phyloP scores from a whole-genome alignment of 2,113 vertebrate genomes.

The Callithrix jacchus region DNA sequence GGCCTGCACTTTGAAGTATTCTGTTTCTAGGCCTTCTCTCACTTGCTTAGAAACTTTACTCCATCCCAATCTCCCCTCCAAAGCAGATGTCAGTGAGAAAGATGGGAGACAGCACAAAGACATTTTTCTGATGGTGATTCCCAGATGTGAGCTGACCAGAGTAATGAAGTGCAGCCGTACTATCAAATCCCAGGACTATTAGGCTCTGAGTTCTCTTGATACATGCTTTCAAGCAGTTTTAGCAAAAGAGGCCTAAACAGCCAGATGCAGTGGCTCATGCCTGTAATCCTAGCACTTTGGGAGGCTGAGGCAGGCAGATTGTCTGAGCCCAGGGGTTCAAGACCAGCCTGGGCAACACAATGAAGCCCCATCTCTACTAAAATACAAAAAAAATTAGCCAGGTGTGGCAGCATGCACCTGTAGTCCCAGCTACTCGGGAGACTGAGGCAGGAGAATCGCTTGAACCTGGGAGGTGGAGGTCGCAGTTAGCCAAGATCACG shows the following conservation, averaged over 20 bases:
- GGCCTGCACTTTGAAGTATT: constrained; percentile 37
- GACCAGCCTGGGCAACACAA: too few species aligned
- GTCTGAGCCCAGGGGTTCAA: too few species aligned
- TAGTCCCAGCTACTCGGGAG: too few species aligned
- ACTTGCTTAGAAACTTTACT: neutral
- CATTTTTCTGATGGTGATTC: neutral
- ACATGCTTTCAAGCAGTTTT: neutral
- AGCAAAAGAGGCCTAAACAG: neutral
- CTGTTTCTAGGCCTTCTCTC: neutral
- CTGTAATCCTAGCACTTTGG: too few species aligned
- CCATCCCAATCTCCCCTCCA: neutral
- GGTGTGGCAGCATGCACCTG: too few species aligned
- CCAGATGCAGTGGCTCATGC: too few species aligned
- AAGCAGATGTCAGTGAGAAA: constrained; percentile 29
- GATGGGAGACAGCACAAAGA: neutral
- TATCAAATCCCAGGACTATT: neutral
- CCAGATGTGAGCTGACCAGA: constrained; percentile 22
- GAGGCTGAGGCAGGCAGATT: too few species aligned
- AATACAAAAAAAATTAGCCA: too few species aligned
- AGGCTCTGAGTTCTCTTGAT: neutral
- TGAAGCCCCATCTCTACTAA: too few species aligned
- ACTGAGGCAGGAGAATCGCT: too few species aligned
- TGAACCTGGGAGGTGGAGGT: too few species aligned
- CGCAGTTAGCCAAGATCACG: too few species aligned
- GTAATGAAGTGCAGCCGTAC: constrained; percentile 1